A percentile compares a stretch with the other conserved stretches of the same genome.
Evolutionary conservation across 1,140 invertebrate genomes (phyloP).

Genomic region (Maconellicoccus hirsutus): DNA sequence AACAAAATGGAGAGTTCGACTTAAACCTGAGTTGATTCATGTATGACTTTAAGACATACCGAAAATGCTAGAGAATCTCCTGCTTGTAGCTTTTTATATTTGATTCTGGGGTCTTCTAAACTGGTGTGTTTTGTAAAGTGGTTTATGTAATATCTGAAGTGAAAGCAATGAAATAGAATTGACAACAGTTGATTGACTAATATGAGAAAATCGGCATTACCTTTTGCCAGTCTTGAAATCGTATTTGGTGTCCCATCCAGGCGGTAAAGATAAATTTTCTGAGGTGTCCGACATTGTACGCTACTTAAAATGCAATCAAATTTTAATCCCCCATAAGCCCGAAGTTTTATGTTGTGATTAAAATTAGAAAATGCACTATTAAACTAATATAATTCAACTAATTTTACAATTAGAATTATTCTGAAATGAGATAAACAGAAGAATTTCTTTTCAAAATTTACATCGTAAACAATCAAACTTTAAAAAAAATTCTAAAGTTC

Average conservation of each 20-base stretch:
- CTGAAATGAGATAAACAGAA: too few relatives aligned
- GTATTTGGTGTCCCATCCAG: conserved; percentile 30
- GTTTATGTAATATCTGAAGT: conserved; percentile 30
- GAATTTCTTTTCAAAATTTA: too few relatives aligned
- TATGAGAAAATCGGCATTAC: conserved; percentile 24
- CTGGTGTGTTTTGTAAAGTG: conserved; percentile 30
- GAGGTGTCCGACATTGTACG: conserved; percentile 23
- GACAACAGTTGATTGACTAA: not conserved
- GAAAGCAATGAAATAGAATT: too few relatives aligned
- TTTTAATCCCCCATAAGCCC: too few relatives aligned
- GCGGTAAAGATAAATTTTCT: conserved; percentile 27
- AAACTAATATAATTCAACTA: too few relatives aligned
- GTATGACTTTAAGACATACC: not conserved
- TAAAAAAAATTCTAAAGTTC: too few relatives aligned
- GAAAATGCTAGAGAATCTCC: not conserved
- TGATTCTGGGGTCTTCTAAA: conserved; percentile 29
- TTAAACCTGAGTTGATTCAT: too few relatives aligned
- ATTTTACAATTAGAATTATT: too few relatives aligned
- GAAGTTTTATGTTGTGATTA: too few relatives aligned
- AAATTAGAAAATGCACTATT: too few relatives aligned
- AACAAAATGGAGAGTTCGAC: conserved; percentile 20
- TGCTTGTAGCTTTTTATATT: conserved; percentile 20
- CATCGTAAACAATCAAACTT: too few relatives aligned
- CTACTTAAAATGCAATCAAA: too few relatives aligned
- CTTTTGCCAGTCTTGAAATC: conserved; percentile 30